Conservation (phyloP, 1,140 invertebrate species). For the Chrysoperla carnea region DNA sequence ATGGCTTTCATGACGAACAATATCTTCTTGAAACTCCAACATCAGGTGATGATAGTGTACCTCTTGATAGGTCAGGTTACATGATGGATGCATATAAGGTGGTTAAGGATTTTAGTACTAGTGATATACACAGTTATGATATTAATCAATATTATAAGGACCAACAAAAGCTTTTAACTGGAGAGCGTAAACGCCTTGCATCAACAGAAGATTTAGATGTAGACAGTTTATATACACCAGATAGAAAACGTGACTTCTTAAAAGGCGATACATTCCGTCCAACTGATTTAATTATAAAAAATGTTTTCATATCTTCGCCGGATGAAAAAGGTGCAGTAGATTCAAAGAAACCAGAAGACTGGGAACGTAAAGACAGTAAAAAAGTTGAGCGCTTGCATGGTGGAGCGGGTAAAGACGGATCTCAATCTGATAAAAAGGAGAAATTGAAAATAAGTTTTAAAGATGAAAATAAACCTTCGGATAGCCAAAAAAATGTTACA, state of each 20-base stretch:
- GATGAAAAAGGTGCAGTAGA: constrained; percentile 27
- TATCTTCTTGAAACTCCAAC: constrained; percentile 24
- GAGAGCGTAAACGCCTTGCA: constrained; percentile 18
- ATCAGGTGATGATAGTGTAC: constrained; percentile 8
- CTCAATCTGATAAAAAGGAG: neutral
- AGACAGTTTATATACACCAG: constrained; percentile 12
- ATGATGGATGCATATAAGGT: constrained; percentile 2
- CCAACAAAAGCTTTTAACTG: constrained; percentile 14
- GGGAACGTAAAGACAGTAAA: constrained; percentile 20
- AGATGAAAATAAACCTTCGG: neutral
- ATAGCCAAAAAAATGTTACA: neutral
- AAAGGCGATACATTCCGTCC: constrained; percentile 11
- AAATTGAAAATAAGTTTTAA: neutral
- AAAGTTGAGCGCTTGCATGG: constrained; percentile 23
- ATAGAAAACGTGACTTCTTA: neutral
- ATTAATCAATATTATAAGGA: constrained; percentile 18
- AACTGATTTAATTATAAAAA: constrained; percentile 11
- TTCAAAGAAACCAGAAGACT: constrained; percentile 24
- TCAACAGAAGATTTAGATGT: constrained; percentile 21
- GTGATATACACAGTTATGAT: constrained; percentile 17
- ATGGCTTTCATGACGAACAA: constrained; percentile 27
- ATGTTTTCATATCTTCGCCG: constrained; percentile 15
- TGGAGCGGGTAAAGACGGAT: constrained; percentile 19
- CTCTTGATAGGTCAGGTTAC: neutral
- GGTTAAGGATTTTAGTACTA: constrained; percentile 9